Evolutionary conservation across 2,888 invertebrate species (phyloP), one percentile per base, ranked within the genome.

Genomic region (Oegoconia quadripuncta): DNA sequence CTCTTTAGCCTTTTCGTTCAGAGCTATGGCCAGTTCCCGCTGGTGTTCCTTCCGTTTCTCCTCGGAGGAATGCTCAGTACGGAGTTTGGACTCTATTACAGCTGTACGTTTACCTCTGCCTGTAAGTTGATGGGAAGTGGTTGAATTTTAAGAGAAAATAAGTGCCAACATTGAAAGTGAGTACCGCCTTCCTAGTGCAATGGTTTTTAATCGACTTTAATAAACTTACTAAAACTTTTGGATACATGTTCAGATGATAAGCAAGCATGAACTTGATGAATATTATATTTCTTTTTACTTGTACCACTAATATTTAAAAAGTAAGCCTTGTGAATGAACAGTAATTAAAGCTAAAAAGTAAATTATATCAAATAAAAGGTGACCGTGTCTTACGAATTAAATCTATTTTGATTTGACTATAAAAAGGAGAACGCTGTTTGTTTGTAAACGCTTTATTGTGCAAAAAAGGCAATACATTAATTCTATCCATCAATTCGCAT

Each of bases 41-140:
- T 99, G 99, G 88, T 99, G 98, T 64, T 96, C 93, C 55, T 97
- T 97, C 9, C 99, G 91, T 75, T 99, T 99, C 64, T 99, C 99
- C 73, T 99, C 99, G 0, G 97, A 94, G 8, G 97, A 97, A 55
- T 95, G 95, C 70, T 99, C 98, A 23, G 95, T 96, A 62, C 98
- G 90, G 6, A 98, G 89, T 76, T 98, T 97, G 3, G 95, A 96
- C 64, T 98, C 97, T 23, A 98, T 90, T 4, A 99, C 95, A 2
- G 98, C 96, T 22, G 95, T 96, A 52, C 98, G 89, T 71, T 93
- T 96, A 46, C 93, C 96, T 48, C 91, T 83, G 1, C 91, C 90
- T 88, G 62, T 36, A 71, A 67, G 40, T 37, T 37, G 49, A 32
- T 25, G 22, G 2, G 8, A 31, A 31, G 3, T 15, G 11, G 27